Evolutionary conservation across 2,888 invertebrate genomes (phyloP), one percentile per base, ranked within the genome.

Genomic region (Tenthredo notha): DNA sequence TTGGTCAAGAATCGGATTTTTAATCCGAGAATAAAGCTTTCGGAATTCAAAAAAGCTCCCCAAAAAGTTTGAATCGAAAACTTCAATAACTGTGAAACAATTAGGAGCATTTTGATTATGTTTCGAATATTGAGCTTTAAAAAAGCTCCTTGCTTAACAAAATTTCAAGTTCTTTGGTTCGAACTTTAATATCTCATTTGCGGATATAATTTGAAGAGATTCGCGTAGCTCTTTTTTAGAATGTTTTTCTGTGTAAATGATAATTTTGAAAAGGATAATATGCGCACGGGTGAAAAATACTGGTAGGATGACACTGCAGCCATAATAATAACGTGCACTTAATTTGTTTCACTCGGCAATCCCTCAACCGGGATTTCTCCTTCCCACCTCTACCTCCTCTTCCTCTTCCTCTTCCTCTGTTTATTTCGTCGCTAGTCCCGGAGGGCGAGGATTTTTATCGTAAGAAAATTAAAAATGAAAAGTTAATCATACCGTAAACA

Each of bases 291-390:
- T 18, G 29, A 3, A 54, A 54, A 50, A 54, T 77, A 54, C 50
- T 29, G 33, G 5, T 2, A 9, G 77, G 77, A 54, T 25, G 25
- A 54, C 18, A 29, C 40, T 77, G 29, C 50, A 54, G 54, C 18
- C 54, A 54, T 47, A 29, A 54, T 77, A 54, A 54, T 54, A 54
- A 18, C 54, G 9, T 50, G 77, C 33, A 77, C 77, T 74, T 12
- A 74, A 77, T 77, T 54, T 77, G 54, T 33, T 77, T 77, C 33
- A 77, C 77, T 54, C 77, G 12, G 25, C 43, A 43, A 74, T 74
- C 21, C 54, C 77, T 40, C 77, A 25, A 9, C 77, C 54, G 77
- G 54, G 54, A 77, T 77, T 74, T 74, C 74, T 43, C 54, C 33
- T 54, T 54, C 50, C 33, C n/a, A n/a, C n/a, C n/a, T n/a, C n/a